Percentiles rank a stretch among this genome's conserved stretches.
phyloP scores from a whole-genome alignment of 2,888 invertebrate species.

The Melieria omissa region DNA sequence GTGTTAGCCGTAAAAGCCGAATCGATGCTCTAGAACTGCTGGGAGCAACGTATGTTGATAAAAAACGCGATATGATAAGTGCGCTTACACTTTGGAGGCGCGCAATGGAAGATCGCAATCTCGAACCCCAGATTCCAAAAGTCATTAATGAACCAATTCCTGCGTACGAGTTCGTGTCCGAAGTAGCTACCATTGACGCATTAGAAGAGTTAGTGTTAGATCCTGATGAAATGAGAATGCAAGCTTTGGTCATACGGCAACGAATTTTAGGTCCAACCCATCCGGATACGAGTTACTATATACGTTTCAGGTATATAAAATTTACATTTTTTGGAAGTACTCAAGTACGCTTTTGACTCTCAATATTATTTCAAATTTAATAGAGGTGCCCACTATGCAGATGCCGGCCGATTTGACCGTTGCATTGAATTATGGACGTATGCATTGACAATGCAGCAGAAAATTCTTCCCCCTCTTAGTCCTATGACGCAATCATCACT shows the following conservation, averaged over 20 bases:
- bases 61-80: conserved; percentile 91
- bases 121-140: conserved; percentile 79
- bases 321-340: neutral
- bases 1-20: conserved; percentile 80
- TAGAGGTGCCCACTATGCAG: conserved; percentile 92
- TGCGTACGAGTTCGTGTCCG: conserved; percentile 89
- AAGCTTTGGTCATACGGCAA: conserved; percentile 90
- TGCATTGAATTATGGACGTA: conserved; percentile 97
- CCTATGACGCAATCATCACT: conserved; percentile 95
- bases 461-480: conserved; percentile 90
- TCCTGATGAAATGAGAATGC: conserved; percentile 97
- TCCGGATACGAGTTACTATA: conserved; percentile 97
- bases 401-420: conserved; percentile 90
- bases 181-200: conserved; percentile 82
- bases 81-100: conserved; percentile 90
- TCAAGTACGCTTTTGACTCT: neutral
- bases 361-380: neutral
- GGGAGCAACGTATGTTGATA: conserved; percentile 97
- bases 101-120: conserved; percentile 86
- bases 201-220: conserved; percentile 89
- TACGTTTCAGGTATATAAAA: conserved; percentile 74
- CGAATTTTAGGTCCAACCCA: conserved; percentile 92
- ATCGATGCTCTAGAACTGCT: conserved; percentile 92
- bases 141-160: conserved; percentile 78
- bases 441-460: conserved; percentile 95